phyloP scores from a whole-genome alignment of 35 echinoderm and acorn worm genomes.

The Lytechinus variegatus region DNA sequence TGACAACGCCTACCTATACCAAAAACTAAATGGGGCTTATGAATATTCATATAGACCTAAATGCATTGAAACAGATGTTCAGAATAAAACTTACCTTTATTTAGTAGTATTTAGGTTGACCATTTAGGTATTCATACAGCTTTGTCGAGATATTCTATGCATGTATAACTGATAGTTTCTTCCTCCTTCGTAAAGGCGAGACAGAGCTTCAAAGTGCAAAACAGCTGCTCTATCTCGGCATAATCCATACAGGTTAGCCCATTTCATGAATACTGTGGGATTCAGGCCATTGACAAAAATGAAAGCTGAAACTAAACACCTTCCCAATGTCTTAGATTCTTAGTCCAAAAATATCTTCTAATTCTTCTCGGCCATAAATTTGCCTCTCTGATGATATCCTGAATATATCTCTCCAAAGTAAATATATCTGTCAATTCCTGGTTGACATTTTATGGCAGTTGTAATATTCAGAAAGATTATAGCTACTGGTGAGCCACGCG shows the following conservation, averaged over 20 bases:
- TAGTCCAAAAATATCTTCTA: no score
- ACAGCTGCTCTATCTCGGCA: background rate
- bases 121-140: no score
- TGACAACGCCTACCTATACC: background rate
- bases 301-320: background rate
- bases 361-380: no score
- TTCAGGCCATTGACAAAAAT: conserved; percentile 39
- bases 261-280: conserved; percentile 29
- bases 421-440: background rate
- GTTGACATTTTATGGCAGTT: no score
- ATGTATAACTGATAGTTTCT: background rate
- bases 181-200: background rate
- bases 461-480: no score
- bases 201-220: background rate
- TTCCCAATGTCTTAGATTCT: no score
- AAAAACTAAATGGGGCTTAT: background rate
- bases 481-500: no score
- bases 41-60: background rate
- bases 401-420: conserved; percentile 43
- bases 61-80: no score
- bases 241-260: background rate
- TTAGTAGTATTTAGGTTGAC: background rate
- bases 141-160: no score
- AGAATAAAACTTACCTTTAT: conserved; percentile 7
- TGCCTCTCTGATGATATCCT: background rate